Evolutionary conservation across 2,113 vertebrate genomes (phyloP).

Genomic region (Paradoxurus hermaphroditus): DNA sequence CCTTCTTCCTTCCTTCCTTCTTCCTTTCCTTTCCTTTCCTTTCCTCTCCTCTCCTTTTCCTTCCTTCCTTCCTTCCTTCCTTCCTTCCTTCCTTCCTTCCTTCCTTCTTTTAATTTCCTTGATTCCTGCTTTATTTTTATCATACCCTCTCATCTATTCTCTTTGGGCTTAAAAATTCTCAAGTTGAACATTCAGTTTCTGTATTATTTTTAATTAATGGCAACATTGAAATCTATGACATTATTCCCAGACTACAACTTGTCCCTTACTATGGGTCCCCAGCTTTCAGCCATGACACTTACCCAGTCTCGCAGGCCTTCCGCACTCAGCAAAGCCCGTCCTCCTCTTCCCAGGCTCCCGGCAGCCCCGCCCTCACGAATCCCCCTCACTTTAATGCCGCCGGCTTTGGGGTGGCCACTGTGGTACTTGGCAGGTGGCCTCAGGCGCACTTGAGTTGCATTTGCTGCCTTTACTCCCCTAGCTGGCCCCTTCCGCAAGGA

Average conservation of each 20-base stretch:
- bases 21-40: no score
- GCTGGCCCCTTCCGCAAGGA: background rate
- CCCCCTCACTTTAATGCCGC: background rate
- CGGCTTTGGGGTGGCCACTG: background rate
- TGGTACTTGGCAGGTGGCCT: background rate
- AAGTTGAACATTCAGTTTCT: background rate
- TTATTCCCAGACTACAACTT: background rate
- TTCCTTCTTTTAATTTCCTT: background rate
- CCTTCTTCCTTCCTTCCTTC: no score
- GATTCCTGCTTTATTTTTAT: background rate
- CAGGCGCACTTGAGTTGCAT: accelerated
- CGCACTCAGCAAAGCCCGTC: background rate
- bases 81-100: no score
- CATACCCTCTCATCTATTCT: background rate
- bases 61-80: no score
- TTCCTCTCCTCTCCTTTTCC: no score
- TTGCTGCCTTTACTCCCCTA: no score
- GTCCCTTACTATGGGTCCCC: background rate
- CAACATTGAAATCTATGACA: background rate
- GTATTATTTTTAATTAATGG: background rate
- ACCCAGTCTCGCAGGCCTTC: background rate
- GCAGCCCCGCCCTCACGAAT: background rate
- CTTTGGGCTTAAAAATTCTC: background rate
- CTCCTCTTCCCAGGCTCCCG: background rate
- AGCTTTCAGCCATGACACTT: background rate